Conservation (phyloP, 1,140 invertebrate species). For the Eriocheir sinensis region DNA sequence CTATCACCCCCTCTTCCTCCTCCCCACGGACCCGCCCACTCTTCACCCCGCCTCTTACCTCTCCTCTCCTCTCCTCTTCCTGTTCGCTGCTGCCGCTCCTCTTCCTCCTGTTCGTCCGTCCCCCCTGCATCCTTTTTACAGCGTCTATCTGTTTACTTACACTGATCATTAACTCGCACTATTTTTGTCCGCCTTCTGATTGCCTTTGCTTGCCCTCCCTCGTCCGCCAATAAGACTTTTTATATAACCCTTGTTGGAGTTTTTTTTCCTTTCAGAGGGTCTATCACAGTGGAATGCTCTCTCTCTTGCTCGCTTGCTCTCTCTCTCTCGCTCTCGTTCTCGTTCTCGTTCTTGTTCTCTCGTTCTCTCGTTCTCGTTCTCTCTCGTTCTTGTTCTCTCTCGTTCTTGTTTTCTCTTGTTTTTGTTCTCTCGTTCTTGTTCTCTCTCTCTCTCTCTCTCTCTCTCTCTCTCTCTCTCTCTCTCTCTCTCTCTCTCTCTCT, state of each 20-base stretch:
- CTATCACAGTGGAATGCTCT: background rate
- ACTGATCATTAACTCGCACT: background rate
- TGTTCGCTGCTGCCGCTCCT: background rate
- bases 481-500: background rate
- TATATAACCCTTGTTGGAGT: conserved; percentile 17
- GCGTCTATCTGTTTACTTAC: background rate
- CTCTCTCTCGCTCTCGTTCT: background rate
- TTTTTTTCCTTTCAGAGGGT: background rate
- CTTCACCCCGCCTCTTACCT: background rate
- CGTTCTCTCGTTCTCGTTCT: background rate
- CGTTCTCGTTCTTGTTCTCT: background rate
- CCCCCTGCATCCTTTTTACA: background rate
- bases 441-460: conserved; percentile 1
- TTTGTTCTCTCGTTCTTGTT: background rate
- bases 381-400: too few species aligned
- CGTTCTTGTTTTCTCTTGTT: background rate
- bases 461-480: background rate
- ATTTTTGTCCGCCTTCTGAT: conserved; percentile 29
- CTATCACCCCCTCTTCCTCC: too few species aligned
- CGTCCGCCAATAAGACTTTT: conserved; percentile 43
- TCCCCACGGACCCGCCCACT: background rate
- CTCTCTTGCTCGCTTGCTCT: background rate
- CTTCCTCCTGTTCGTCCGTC: background rate
- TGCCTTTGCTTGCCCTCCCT: conserved; percentile 45
- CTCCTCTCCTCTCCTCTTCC: background rate